Percentiles rank a stretch among this genome's conserved stretches.
Evolutionary conservation across 2,888 invertebrate species (phyloP).

Genomic region (Cyrtodaria siliqua): DNA sequence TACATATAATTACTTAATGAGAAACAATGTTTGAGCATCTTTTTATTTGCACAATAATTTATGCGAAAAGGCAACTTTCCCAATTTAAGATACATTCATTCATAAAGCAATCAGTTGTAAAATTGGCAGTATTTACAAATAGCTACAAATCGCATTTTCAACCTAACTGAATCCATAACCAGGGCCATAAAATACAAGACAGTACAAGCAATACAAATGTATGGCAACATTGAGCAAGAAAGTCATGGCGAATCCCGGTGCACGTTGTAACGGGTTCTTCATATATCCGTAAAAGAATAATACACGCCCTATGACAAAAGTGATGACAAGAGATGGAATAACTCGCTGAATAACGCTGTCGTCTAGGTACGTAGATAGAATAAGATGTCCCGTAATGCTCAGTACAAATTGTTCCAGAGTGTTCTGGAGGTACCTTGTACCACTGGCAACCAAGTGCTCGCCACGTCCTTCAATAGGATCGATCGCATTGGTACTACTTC

Average conservation of each 20-base stretch:
- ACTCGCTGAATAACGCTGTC: slow-evolving; percentile 38
- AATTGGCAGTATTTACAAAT: no score
- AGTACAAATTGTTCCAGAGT: slow-evolving; percentile 65
- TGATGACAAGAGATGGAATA: slow-evolving; percentile 57
- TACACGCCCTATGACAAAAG: slow-evolving; percentile 62
- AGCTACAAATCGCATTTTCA: no score
- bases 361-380: slow-evolving; percentile 54
- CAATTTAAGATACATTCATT: no score
- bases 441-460: slow-evolving; percentile 47
- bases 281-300: slow-evolving; percentile 62
- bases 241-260: slow-evolving; percentile 54
- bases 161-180: no score
- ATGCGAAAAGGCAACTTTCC: no score
- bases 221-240: slow-evolving; percentile 25
- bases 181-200: not conserved
- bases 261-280: slow-evolving; percentile 23
- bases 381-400: slow-evolving; percentile 56
- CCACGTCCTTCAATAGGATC: slow-evolving; percentile 62
- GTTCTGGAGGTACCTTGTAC: slow-evolving; percentile 51
- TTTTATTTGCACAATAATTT: no score
- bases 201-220: slow-evolving; percentile 10
- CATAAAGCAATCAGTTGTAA: no score
- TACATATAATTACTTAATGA: no score
- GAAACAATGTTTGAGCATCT: no score
- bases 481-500: slow-evolving; percentile 53